A percentile compares a stretch with the other conserved stretches of the same genome.
Conservation (phyloP, 2,113 vertebrate species). For the Thalassarche chlororhynchos region DNA sequence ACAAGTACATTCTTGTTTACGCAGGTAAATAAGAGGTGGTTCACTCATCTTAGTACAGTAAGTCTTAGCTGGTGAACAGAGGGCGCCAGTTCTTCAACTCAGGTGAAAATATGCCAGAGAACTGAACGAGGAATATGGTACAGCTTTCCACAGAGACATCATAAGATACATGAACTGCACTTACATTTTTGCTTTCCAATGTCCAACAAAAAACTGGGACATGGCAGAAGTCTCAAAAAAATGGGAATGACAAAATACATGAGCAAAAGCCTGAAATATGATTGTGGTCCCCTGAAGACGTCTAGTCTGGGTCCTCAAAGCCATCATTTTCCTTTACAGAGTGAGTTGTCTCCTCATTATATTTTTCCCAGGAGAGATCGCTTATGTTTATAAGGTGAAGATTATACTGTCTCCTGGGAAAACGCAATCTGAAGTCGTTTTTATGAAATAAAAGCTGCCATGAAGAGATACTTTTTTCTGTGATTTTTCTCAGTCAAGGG, state of each 20-base stretch:
- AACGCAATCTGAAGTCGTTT: rapidly evolving
- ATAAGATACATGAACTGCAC: background rate
- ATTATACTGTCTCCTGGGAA: background rate
- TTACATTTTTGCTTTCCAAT: background rate
- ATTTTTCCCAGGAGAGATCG: background rate
- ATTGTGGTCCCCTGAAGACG: background rate
- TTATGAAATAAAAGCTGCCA: background rate
- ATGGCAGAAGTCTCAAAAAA: background rate
- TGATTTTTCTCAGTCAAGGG: background rate
- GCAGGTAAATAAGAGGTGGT: background rate
- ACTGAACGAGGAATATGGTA: background rate
- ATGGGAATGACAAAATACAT: background rate
- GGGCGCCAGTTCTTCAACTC: background rate
- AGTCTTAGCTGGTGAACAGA: background rate
- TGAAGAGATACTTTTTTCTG: background rate
- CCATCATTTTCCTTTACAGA: background rate
- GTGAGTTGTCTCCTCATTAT: rapidly evolving
- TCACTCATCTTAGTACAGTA: background rate
- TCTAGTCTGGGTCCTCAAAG: background rate
- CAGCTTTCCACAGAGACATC: background rate
- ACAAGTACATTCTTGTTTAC: background rate
- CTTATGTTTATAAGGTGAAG: background rate
- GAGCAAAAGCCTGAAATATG: background rate
- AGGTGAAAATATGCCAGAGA: background rate
- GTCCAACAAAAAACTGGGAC: background rate